phyloP scores from a whole-genome alignment of 2,113 vertebrate genomes.

The Nannobrachium achirus region DNA sequence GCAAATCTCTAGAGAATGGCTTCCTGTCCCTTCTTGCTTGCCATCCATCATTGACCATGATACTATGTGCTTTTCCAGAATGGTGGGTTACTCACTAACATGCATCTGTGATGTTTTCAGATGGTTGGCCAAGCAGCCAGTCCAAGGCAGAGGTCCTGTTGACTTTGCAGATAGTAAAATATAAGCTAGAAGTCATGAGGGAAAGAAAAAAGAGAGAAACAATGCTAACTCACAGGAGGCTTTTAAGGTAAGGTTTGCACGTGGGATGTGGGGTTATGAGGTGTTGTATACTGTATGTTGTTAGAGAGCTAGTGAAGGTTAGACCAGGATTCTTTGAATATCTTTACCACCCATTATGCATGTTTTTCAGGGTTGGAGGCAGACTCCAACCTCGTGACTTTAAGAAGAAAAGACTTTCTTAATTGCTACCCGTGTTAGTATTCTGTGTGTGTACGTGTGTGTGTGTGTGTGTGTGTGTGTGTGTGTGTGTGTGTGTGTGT shows the following conservation, averaged over 20 bases:
- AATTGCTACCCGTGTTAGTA: slow-evolving; percentile 15
- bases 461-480: slow-evolving; percentile 1
- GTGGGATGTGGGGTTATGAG: slow-evolving; percentile 17
- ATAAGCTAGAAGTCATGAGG: too few species aligned
- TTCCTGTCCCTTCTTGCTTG: slow-evolving; percentile 49
- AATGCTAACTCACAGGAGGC: background rate
- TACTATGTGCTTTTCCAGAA: slow-evolving; percentile 32
- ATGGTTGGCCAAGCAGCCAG: slow-evolving; percentile 43
- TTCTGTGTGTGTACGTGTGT: background rate
- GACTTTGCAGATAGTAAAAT: slow-evolving; percentile 1
- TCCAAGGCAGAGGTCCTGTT: slow-evolving; percentile 24
- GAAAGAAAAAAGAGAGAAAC: background rate
- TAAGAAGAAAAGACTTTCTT: slow-evolving; percentile 35
- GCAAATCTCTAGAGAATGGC: slow-evolving; percentile 39
- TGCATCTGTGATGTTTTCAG: slow-evolving; percentile 12
- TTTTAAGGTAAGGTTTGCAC: background rate
- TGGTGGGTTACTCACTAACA: slow-evolving; percentile 20
- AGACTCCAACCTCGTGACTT: slow-evolving; percentile 20
- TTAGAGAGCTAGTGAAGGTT: slow-evolving; percentile 28
- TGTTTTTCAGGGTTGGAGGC: slow-evolving; percentile 13
- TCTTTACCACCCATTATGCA: slow-evolving; percentile 31
- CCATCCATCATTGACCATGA: slow-evolving; percentile 33
- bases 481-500: background rate
- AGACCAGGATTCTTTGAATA: slow-evolving; percentile 17
- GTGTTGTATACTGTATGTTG: slow-evolving; percentile 21